phyloP scores from a whole-genome alignment of 1,140 invertebrate genomes.

The Psix sp. region DNA sequence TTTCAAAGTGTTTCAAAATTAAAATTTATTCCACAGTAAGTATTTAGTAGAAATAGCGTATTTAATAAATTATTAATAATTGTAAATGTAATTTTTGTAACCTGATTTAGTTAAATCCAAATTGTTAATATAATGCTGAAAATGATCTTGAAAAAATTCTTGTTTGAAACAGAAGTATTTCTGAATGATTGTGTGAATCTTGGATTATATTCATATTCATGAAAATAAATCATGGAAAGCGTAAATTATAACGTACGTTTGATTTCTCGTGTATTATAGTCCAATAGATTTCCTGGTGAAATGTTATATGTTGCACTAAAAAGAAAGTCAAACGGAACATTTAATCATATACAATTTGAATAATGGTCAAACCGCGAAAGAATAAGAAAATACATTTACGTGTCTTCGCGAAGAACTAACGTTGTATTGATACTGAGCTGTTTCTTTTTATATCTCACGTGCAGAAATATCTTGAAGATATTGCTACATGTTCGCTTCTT shows the following conservation, averaged over 20 bases:
- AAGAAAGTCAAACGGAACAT: constrained; percentile 5
- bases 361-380: constrained; percentile 1
- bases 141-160: too few species aligned
- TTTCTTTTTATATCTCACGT: constrained; percentile 41
- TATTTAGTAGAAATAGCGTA: too few species aligned
- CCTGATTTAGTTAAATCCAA: too few species aligned
- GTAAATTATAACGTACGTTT: constrained; percentile 1
- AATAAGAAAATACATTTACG: constrained; percentile 11
- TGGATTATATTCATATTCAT: too few species aligned
- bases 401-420: constrained; percentile 17
- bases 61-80: too few species aligned
- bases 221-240: too few species aligned
- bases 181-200: too few species aligned
- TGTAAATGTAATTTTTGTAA: too few species aligned
- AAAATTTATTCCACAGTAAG: too few species aligned
- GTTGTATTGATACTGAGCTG: constrained; percentile 25
- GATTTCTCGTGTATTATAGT: constrained; percentile 1
- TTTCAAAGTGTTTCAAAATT: too few species aligned
- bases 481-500: constrained; percentile 20
- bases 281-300: constrained; percentile 1
- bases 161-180: too few species aligned
- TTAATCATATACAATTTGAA: constrained; percentile 8
- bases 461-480: constrained; percentile 30
- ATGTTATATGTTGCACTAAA: background rate
- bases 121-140: too few species aligned